A percentile compares a stretch with the other conserved stretches of the same genome.
phyloP scores from a whole-genome alignment of 1,140 invertebrate species.

The Euura lappo region DNA sequence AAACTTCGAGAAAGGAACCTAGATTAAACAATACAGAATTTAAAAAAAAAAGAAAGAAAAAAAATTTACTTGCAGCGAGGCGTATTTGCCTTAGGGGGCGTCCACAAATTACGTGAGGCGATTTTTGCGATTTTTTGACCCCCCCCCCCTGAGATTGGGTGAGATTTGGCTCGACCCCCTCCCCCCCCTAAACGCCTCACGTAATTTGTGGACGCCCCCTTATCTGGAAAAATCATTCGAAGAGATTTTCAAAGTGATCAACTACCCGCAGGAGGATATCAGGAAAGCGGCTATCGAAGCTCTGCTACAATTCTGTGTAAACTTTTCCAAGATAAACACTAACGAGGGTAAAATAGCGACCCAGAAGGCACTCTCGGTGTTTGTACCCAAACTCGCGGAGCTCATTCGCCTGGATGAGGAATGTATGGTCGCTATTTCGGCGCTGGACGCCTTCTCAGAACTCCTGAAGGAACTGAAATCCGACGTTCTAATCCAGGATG shows the following conservation, averaged over 20 bases:
- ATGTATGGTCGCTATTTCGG: constrained; percentile 71
- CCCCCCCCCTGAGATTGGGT: too few relatives aligned
- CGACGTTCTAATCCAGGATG: constrained; percentile 64
- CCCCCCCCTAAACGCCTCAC: too few relatives aligned
- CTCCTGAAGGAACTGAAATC: constrained; percentile 67
- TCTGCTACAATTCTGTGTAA: constrained; percentile 70
- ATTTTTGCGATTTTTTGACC: too few relatives aligned
- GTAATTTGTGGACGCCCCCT: too few relatives aligned
- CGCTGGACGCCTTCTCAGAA: constrained; percentile 68
- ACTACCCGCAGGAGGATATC: constrained; percentile 75
- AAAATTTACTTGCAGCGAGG: constrained; percentile 58
- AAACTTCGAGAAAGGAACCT: too few relatives aligned
- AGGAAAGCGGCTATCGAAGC: constrained; percentile 71
- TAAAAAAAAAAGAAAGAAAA: too few relatives aligned
- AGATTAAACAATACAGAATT: too few relatives aligned
- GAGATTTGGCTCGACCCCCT: too few relatives aligned
- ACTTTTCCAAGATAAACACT: constrained; percentile 64
- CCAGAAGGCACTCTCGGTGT: constrained; percentile 59
- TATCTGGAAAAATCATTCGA: constrained; percentile 72
- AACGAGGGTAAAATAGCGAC: constrained; percentile 58
- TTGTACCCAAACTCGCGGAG: constrained; percentile 73
- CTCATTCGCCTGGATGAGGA: constrained; percentile 73
- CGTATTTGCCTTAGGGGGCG: constrained; percentile 77
- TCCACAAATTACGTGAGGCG: too few relatives aligned
- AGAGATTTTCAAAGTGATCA: constrained; percentile 72